Evolutionary conservation across 2,888 invertebrate genomes (phyloP), one percentile per base, ranked within the genome.

Genomic region (Lymantria dispar): DNA sequence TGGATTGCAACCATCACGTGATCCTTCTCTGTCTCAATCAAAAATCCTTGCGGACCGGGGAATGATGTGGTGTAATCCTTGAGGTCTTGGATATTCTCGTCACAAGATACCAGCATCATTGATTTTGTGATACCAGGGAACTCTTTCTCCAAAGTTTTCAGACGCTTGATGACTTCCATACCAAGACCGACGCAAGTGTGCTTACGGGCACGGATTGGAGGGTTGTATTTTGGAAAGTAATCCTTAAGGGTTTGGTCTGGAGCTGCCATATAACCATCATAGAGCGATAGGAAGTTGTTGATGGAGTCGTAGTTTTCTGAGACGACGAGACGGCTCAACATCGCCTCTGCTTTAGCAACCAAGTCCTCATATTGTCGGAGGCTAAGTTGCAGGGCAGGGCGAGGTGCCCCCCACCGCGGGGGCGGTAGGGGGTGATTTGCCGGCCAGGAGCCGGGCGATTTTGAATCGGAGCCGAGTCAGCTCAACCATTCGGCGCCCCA

Each of bases 401-500:
- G 91, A 57, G 84, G 72, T 60, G 83, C 85, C 81, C 87, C 89
- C 88, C 88, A 89, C 73, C 85, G 76, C 68, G 90, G 91, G 1
- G 85, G 84, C 72, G 87, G 87, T 42, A 90, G 86, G 84, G 87
- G 90, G 86, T 85, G 86, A 66, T 81, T 81, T 64, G 83, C 84
- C 81, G 92, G 90, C 91, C 91, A 91, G 51, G 72, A 76, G 60
- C 73, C 80, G 75, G 78, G 80, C 58, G 78, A 58, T 50, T 77
- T 63, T 61, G 73, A 47, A 33, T 72, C 81, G 56, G 81, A 78
- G 94, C 94, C 96, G 97, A 98, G 97, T 98, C 98, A 98, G 97
- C 97, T 97, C 93, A 98, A 97, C 98, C 98, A 98, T 93, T 97
- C 97, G 93, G 95, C 95, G 85, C 97, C 97, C 97, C 97, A 97